phyloP scores from a whole-genome alignment of 2,113 vertebrate genomes.

The Pelobates fuscus region DNA sequence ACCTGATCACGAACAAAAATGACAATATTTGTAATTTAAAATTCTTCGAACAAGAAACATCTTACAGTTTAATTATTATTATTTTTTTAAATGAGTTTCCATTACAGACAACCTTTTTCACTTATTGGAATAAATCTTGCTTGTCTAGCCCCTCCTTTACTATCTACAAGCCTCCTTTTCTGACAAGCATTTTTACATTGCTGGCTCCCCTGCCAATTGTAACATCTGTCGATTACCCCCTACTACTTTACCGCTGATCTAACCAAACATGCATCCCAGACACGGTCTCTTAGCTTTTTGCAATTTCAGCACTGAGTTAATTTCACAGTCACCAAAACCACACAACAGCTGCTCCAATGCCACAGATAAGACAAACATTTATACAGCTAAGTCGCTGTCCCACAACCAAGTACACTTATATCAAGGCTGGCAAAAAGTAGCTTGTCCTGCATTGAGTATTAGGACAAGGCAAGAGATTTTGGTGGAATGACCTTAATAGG shows the following conservation, averaged over 20 bases:
- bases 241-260: conserved; percentile 13
- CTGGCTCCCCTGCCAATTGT: background rate
- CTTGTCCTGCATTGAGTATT: too few relatives aligned
- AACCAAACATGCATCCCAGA: background rate
- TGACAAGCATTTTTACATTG: background rate
- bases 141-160: background rate
- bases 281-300: background rate
- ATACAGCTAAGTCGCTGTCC: background rate
- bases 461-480: too few relatives aligned
- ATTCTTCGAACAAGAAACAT: too few relatives aligned
- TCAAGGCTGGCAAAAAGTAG: too few relatives aligned
- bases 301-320: background rate
- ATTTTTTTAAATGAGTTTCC: background rate
- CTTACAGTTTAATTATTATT: too few relatives aligned
- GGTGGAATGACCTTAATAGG: too few relatives aligned
- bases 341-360: background rate
- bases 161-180: background rate
- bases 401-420: too few relatives aligned
- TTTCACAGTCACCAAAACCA: background rate
- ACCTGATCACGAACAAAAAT: too few relatives aligned
- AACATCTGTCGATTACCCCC: background rate
- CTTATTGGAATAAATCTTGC: background rate
- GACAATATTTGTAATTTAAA: too few relatives aligned
- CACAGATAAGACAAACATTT: background rate
- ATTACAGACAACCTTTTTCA: background rate